Evolutionary conservation across 2,797 vertebrate species (phyloP).

Genomic region (Clarias laeviceps): DNA sequence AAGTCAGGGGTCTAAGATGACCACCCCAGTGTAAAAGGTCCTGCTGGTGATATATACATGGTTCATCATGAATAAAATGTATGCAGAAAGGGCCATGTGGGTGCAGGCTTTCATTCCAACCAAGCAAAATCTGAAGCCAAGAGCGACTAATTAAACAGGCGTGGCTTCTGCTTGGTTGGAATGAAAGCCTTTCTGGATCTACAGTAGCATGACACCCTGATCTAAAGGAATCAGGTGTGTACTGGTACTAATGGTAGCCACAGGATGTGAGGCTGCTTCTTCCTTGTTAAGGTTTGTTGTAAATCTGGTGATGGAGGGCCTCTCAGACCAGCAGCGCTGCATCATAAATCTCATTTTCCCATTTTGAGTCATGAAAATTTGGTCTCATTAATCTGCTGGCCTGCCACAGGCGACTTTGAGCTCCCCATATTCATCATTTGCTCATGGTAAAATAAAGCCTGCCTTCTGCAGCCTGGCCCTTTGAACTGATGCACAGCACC

Average conservation of each 20-base stretch:
- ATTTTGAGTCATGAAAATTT: slow-evolving; percentile 74
- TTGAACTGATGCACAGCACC: slow-evolving; percentile 37
- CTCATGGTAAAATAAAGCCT: slow-evolving; percentile 66
- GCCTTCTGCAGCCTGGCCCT: slow-evolving; percentile 32
- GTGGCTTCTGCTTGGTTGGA: too few relatives aligned
- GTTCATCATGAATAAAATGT: not conserved
- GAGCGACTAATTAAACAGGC: too few relatives aligned
- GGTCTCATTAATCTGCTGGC: slow-evolving; percentile 79
- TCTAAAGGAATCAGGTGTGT: slow-evolving; percentile 11
- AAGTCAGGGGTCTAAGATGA: not conserved
- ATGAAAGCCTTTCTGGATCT: too few relatives aligned
- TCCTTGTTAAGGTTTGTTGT: slow-evolving; percentile 79
- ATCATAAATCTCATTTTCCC: slow-evolving; percentile 82
- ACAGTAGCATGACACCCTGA: too few relatives aligned
- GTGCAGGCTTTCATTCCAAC: too few relatives aligned
- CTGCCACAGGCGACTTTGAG: slow-evolving; percentile 76
- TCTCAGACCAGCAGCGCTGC: slow-evolving; percentile 70
- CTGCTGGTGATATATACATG: not conserved
- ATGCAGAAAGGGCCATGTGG: too few relatives aligned
- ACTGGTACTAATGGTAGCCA: slow-evolving; percentile 13
- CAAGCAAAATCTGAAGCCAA: too few relatives aligned
- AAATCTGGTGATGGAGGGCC: slow-evolving; percentile 82
- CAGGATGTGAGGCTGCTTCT: slow-evolving; percentile 73
- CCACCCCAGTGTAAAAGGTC: not conserved
- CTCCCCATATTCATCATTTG: slow-evolving; percentile 75